Conservation (phyloP, 2,797 vertebrate species). For the Enoplosus armatus region DNA sequence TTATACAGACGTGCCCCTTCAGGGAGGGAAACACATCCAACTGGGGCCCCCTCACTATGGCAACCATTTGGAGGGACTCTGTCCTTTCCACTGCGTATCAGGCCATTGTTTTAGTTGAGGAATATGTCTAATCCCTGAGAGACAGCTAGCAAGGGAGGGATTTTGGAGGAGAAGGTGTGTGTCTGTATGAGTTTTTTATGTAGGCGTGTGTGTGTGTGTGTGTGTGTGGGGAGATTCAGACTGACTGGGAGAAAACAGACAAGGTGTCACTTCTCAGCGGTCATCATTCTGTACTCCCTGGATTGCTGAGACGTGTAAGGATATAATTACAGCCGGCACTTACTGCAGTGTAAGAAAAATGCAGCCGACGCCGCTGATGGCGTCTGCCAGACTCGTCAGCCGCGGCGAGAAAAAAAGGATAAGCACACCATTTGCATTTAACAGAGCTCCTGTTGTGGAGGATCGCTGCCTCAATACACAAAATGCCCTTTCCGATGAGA, state of each 20-base stretch:
- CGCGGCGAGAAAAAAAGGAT: conserved; percentile 31
- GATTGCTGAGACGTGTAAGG: conserved; percentile 38
- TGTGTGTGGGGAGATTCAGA: background rate
- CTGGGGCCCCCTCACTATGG: conserved; percentile 59
- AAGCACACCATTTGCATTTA: conserved; percentile 62
- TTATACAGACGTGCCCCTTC: conserved; percentile 75
- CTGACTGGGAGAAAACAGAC: conserved; percentile 29
- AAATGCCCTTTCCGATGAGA: conserved; percentile 33
- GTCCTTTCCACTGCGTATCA: conserved; percentile 39
- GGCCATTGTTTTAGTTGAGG: conserved; percentile 24
- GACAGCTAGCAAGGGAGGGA: conserved; percentile 3
- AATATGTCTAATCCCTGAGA: conserved; percentile 42
- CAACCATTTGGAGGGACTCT: conserved; percentile 56
- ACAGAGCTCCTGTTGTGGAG: conserved; percentile 41
- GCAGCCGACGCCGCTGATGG: conserved; percentile 31
- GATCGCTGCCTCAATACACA: conserved; percentile 41
- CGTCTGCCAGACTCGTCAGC: conserved; percentile 35
- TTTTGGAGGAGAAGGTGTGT: conserved; percentile 5
- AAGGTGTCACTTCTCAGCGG: conserved; percentile 30
- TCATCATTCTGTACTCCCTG: conserved; percentile 33
- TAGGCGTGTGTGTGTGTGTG: background rate
- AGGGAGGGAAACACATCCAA: conserved; percentile 50
- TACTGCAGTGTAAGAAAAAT: conserved; percentile 32
- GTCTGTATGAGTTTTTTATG: background rate
- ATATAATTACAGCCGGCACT: conserved; percentile 67